Percentiles rank a stretch among this genome's conserved stretches.
phyloP scores from a whole-genome alignment of 2,797 vertebrate species.

The Caiman crocodilus region DNA sequence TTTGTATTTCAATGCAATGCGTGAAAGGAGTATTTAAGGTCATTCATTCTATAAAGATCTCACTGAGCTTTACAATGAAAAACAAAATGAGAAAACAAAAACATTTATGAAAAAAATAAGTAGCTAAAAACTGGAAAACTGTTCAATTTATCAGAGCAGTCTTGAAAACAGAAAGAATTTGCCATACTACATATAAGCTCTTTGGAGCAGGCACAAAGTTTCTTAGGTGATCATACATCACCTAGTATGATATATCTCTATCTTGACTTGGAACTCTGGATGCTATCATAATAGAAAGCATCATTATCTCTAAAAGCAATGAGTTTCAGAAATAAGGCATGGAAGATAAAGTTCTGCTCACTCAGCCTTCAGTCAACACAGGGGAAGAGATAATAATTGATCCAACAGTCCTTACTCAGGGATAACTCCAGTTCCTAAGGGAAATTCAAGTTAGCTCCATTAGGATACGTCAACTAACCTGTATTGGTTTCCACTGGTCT shows the following conservation, averaged over 20 bases:
- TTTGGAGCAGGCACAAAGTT: slow-evolving; percentile 45
- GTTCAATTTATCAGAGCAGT: background rate
- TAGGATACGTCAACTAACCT: background rate
- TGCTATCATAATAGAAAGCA: slow-evolving; percentile 67
- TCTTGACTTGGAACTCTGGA: slow-evolving; percentile 43
- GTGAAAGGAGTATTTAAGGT: background rate
- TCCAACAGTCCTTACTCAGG: slow-evolving; percentile 8
- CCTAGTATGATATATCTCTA: background rate
- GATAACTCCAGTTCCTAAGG: slow-evolving; percentile 55
- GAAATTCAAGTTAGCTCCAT: slow-evolving; percentile 61
- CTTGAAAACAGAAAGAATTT: slow-evolving; percentile 10
- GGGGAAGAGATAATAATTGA: slow-evolving; percentile 66
- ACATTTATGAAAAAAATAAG: slow-evolving; percentile 22
- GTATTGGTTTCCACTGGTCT: slow-evolving; percentile 53
- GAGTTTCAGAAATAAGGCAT: slow-evolving; percentile 52
- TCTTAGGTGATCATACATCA: background rate
- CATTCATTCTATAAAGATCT: slow-evolving; percentile 7
- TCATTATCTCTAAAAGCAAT: slow-evolving; percentile 49
- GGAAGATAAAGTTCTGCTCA: slow-evolving; percentile 53
- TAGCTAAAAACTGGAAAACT: background rate
- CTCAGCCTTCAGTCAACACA: slow-evolving; percentile 59
- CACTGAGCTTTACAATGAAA: slow-evolving; percentile 39
- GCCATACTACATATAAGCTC: background rate
- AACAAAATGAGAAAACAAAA: slow-evolving; percentile 48
- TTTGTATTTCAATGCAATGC: slow-evolving; percentile 49